phyloP scores from a whole-genome alignment of 2,888 invertebrate genomes.

The Ophraella communa region DNA sequence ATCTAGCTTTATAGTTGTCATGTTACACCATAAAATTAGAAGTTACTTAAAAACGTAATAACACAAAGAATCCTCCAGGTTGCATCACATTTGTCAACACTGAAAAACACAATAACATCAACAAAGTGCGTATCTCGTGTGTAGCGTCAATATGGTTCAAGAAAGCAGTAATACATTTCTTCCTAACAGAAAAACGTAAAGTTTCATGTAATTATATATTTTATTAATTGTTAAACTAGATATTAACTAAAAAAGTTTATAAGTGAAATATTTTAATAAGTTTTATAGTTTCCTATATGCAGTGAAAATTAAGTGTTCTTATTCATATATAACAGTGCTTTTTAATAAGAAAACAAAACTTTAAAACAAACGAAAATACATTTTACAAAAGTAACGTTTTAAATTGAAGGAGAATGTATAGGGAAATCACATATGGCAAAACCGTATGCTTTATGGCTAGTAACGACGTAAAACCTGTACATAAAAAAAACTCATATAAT shows the following conservation, averaged over 20 bases:
- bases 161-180: too few species aligned
- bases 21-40: neutral
- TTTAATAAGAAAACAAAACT: neutral
- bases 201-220: too few species aligned
- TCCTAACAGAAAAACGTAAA: too few species aligned
- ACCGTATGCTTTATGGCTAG: neutral
- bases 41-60: neutral
- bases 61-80: neutral
- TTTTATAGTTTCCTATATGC: too few species aligned
- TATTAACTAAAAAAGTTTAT: too few species aligned
- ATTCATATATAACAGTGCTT: neutral
- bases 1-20: too few species aligned
- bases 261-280: too few species aligned
- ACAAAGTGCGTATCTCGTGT: neutral
- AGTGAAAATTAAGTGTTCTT: too few species aligned
- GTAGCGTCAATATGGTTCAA: too few species aligned
- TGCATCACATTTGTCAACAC: neutral
- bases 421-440: constrained; percentile 18
- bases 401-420: neutral
- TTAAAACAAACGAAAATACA: neutral
- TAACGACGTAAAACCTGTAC: neutral
- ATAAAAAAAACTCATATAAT: neutral
- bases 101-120: neutral
- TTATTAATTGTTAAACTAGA: too few species aligned
- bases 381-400: neutral